Percentiles rank a stretch among this genome's conserved stretches.
Conservation (phyloP, 2,113 vertebrate species). For the Psittacara wagleri region DNA sequence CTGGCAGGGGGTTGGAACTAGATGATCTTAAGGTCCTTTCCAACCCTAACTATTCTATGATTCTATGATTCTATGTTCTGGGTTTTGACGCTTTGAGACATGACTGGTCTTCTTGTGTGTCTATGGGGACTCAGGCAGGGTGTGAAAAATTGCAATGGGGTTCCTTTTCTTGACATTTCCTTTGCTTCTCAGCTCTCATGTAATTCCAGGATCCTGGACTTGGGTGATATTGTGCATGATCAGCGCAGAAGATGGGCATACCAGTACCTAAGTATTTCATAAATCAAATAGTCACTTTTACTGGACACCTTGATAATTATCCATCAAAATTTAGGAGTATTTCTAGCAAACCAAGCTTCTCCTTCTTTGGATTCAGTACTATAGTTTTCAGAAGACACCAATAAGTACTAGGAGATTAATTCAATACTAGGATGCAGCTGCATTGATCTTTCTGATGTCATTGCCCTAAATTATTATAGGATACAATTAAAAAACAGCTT, state of each 20-base stretch:
- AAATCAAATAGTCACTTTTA: not conserved
- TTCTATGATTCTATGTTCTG: not conserved
- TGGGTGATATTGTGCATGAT: not conserved
- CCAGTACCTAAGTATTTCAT: not conserved
- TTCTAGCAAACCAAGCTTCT: conserved; percentile 10
- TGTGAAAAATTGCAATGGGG: not conserved
- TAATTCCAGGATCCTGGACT: not conserved
- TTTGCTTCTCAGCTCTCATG: not conserved
- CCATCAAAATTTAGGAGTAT: not conserved
- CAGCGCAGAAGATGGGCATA: not conserved
- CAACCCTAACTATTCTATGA: too few species aligned
- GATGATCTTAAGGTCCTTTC: too few species aligned
- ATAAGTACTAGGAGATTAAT: not conserved
- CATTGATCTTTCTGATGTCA: conserved; percentile 51
- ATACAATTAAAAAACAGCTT: not conserved
- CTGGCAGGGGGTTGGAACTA: too few species aligned
- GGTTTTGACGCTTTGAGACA: not conserved
- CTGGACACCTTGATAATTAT: not conserved
- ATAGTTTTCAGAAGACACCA: conserved; percentile 4
- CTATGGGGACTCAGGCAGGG: not conserved
- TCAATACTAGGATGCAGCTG: not conserved
- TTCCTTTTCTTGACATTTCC: not conserved
- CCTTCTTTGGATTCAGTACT: not conserved
- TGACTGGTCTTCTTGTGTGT: not conserved
- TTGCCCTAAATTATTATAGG: conserved; percentile 25